These are phyloP conservation scores for Lutjanus erythropterus DNA, from an alignment of 2,113 vertebrate species.

Conservation along the genomic window DNA sequence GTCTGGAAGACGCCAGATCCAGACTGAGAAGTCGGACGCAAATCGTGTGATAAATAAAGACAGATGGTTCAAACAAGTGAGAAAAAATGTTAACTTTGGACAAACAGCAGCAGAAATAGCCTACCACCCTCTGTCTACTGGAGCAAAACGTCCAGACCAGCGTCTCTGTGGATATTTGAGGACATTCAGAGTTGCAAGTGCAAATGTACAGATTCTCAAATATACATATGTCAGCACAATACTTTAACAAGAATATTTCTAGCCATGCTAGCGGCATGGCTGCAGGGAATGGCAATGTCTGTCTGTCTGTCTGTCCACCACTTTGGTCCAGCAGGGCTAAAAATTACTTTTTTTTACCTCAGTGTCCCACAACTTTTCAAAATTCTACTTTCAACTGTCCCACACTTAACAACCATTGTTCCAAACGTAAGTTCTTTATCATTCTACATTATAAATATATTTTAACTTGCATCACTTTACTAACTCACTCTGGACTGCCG, in stretches of 20 bases:
- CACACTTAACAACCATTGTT: too few relatives aligned
- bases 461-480: too few relatives aligned
- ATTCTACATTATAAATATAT: too few relatives aligned
- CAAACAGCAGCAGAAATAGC: slow-evolving; percentile 6
- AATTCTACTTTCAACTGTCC: too few relatives aligned
- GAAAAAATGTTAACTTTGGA: slow-evolving; percentile 28
- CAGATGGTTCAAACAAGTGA: slow-evolving; percentile 56
- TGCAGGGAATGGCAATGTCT: not conserved
- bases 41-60: slow-evolving; percentile 51
- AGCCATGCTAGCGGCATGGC: not conserved
- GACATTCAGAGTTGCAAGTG: not conserved
- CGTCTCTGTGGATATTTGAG: not conserved
- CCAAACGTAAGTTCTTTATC: too few relatives aligned
- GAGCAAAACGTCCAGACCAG: not conserved
- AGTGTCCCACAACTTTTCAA: too few relatives aligned
- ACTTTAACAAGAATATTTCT: not conserved
- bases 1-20: slow-evolving; percentile 31
- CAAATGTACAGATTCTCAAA: not conserved
- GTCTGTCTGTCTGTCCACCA: not conserved
- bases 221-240: not conserved
- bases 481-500: too few relatives aligned
- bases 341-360: too few relatives aligned
- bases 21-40: slow-evolving; percentile 36
- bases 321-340: too few relatives aligned
- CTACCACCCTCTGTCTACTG: not conserved